These are phyloP conservation scores for Tinamus major DNA, from an alignment of 2,797 vertebrate genomes.

Conservation along the genomic window DNA sequence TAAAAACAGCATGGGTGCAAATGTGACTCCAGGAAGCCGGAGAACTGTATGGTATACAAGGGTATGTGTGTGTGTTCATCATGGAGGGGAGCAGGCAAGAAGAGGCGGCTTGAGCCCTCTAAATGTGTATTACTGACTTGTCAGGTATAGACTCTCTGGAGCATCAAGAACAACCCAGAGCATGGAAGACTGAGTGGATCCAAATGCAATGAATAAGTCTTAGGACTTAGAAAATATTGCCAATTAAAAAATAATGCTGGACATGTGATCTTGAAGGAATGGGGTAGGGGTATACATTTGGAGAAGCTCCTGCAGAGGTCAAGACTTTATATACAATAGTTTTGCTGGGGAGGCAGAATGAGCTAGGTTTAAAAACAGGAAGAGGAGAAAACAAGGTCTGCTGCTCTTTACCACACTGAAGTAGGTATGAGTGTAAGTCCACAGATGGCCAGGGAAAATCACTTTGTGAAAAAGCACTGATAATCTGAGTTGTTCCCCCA, in stretches of 20 bases:
- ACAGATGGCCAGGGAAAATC: not conserved
- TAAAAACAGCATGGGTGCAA: not conserved
- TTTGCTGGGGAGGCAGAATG: not conserved
- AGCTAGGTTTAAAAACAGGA: not conserved
- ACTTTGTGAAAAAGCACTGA: not conserved
- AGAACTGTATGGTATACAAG: not conserved
- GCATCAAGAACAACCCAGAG: not conserved
- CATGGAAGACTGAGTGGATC: not conserved
- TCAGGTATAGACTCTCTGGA: not conserved
- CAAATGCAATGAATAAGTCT: not conserved
- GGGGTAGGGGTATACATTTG: not conserved
- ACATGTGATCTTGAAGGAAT: not conserved
- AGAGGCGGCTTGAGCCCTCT: not conserved
- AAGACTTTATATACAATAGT: not conserved
- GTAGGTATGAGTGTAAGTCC: not conserved
- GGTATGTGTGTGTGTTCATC: not conserved
- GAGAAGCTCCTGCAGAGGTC: not conserved
- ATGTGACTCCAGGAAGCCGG: not conserved
- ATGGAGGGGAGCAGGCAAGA: not conserved
- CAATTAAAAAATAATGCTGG: accelerated
- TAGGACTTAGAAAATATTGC: not conserved
- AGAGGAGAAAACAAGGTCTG: not conserved
- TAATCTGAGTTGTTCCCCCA: not conserved
- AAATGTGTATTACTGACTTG: not conserved
- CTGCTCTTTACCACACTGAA: not conserved